These are phyloP conservation scores for Zosterops lateralis DNA, from an alignment of 2,113 vertebrate species.

Conservation along the genomic window DNA sequence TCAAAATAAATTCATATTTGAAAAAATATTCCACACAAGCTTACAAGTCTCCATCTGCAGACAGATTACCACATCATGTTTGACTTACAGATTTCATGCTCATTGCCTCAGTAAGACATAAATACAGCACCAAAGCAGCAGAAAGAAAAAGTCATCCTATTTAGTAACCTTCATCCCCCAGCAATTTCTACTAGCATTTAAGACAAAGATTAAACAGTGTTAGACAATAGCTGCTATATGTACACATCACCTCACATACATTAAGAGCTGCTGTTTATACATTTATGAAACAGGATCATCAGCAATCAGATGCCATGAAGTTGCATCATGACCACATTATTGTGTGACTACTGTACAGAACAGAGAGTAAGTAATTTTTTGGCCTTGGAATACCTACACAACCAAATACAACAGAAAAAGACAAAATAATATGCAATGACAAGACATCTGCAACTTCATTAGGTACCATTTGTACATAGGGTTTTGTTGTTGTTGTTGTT, in stretches of 20 bases:
- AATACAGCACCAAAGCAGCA: neutral
- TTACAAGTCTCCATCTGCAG: neutral
- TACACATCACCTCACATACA: neutral
- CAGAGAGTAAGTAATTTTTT: neutral
- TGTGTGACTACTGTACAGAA: neutral
- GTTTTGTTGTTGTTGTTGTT: neutral
- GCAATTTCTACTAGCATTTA: neutral
- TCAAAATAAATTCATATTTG: constrained; percentile 9
- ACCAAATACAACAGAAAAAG: neutral
- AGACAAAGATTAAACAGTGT: neutral
- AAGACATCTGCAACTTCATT: neutral
- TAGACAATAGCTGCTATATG: neutral
- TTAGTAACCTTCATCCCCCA: neutral
- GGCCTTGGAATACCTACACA: neutral
- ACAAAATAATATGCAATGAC: neutral
- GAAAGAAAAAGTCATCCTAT: neutral
- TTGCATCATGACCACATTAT: neutral
- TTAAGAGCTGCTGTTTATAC: neutral
- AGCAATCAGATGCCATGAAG: neutral
- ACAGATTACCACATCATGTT: neutral
- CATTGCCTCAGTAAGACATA: neutral
- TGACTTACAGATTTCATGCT: neutral
- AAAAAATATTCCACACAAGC: neutral
- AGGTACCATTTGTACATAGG: neutral
- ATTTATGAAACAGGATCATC: neutral